Conservation (phyloP, 2,113 vertebrate species). For the Phainopepla nitens region DNA sequence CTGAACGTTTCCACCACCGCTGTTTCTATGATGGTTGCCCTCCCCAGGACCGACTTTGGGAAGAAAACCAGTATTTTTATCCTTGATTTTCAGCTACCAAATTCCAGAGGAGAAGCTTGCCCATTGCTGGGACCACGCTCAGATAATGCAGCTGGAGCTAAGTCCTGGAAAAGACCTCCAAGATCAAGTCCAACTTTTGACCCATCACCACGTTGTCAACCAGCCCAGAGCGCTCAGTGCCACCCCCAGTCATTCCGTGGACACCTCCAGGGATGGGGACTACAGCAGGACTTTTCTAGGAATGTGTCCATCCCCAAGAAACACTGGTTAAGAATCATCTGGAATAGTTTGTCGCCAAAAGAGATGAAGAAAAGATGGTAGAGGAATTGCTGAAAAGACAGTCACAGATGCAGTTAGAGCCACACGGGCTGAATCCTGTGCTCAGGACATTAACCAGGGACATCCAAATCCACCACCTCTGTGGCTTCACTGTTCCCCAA, state of each 20-base stretch:
- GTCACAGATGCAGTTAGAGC: background rate
- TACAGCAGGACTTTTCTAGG: background rate
- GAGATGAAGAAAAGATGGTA: background rate
- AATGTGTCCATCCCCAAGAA: background rate
- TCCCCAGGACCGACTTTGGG: background rate
- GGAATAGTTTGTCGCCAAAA: background rate
- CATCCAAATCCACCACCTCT: background rate
- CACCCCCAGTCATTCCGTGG: background rate
- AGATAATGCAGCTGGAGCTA: background rate
- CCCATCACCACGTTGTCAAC: too few relatives aligned
- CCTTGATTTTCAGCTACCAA: background rate
- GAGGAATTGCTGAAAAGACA: background rate
- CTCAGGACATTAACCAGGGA: background rate
- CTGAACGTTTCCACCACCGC: background rate
- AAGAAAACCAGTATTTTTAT: background rate
- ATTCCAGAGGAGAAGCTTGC: background rate
- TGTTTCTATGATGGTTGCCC: too few relatives aligned
- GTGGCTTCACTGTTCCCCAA: background rate
- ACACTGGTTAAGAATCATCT: background rate
- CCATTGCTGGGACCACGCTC: accelerated
- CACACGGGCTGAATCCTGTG: background rate
- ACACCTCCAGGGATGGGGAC: background rate
- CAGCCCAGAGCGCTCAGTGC: background rate
- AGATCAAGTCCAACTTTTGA: background rate
- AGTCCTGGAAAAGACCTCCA: background rate